phyloP scores from a whole-genome alignment of 92 coral and sea anemone species.

The Anthopleura xanthogrammica region DNA sequence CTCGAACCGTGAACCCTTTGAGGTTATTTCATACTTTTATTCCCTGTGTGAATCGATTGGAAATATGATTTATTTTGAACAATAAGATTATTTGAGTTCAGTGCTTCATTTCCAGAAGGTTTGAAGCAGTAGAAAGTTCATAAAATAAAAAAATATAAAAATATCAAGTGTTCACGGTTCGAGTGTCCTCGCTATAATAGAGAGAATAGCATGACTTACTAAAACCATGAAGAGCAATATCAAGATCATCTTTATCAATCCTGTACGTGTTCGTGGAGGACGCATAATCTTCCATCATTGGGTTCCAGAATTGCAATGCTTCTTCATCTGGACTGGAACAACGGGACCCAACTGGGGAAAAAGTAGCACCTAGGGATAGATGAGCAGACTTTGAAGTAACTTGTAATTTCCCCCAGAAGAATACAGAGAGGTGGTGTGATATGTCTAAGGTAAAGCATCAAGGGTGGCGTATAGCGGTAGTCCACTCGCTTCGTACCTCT shows the following conservation, averaged over 20 bases:
- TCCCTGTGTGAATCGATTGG: no score
- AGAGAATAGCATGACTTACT: conserved; percentile 50
- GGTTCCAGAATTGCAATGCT: conserved; percentile 68
- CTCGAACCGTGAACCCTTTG: no score
- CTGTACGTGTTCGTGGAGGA: conserved; percentile 82
- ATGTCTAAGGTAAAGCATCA: no score
- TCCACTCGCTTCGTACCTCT: no score
- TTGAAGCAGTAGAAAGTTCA: no score
- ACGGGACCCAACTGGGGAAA: conserved; percentile 7
- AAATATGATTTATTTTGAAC: no score
- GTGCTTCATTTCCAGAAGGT: no score
- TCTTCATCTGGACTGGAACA: conserved; percentile 57
- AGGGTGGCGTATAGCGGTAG: no score
- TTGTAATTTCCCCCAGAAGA: background rate
- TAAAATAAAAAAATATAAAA: background rate
- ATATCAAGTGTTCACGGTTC: no score
- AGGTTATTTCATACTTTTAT: no score
- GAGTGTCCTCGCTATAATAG: no score
- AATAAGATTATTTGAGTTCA: no score
- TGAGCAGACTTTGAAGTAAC: background rate
- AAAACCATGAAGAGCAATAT: conserved; percentile 84
- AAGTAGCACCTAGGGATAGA: background rate
- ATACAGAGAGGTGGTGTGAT: background rate
- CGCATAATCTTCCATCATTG: conserved; percentile 76
- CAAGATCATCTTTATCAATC: conserved; percentile 69